These are phyloP conservation scores for Cataglyphis rosenhaueri DNA, from an alignment of 2,888 invertebrate species.

Conservation along the genomic window DNA sequence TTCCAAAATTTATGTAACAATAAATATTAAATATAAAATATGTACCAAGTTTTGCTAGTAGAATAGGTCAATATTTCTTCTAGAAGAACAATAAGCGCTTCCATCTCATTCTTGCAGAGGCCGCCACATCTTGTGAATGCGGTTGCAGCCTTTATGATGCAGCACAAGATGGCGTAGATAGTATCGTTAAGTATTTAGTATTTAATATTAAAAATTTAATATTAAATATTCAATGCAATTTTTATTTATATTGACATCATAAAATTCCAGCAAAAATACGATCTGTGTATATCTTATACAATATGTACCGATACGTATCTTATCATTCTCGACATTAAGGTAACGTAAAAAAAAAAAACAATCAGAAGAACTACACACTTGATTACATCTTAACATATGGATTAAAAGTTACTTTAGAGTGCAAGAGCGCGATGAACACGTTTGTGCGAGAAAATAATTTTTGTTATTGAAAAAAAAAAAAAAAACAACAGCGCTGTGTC, in stretches of 20 bases:
- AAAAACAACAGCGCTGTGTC: background rate
- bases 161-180: conserved; percentile 63
- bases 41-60: background rate
- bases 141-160: conserved; percentile 1
- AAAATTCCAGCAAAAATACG: conserved; percentile 4
- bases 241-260: conserved; percentile 25
- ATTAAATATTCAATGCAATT: background rate
- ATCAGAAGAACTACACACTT: background rate
- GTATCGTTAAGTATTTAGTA: conserved; percentile 53
- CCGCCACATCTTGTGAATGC: conserved; percentile 56
- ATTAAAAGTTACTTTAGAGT: background rate
- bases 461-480: background rate
- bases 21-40: background rate
- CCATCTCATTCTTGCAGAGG: conserved; percentile 49
- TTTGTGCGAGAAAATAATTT: background rate
- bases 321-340: background rate
- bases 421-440: background rate
- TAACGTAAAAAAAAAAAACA: background rate
- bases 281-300: background rate
- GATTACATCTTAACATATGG: background rate
- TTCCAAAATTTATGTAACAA: background rate
- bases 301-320: background rate
- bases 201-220: background rate
- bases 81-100: conserved; percentile 46
- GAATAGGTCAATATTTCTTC: conserved; percentile 62